Evolutionary conservation across 64 coral and sea anemone genomes (phyloP).

Genomic region (Stylophora pistillata): DNA sequence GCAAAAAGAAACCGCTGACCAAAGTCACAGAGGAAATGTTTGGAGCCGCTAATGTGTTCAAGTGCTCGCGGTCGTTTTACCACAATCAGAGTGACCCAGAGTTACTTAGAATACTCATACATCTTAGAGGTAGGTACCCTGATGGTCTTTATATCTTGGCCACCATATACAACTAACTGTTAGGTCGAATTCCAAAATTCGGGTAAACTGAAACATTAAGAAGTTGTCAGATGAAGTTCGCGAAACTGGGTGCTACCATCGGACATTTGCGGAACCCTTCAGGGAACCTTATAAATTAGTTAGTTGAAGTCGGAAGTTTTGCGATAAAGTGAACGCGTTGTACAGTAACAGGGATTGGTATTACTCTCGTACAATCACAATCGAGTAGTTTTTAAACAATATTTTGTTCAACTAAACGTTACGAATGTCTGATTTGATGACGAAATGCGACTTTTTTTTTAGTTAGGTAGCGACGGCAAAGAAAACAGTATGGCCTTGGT

Average conservation of each 20-base stretch:
- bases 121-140: conserved; percentile 39
- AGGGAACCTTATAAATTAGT: too few species aligned
- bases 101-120: conserved; percentile 36
- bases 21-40: conserved; percentile 9
- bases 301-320: too few species aligned
- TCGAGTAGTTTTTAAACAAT: background rate
- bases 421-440: background rate
- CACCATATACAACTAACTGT: background rate
- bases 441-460: background rate
- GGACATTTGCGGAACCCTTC: too few species aligned
- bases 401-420: background rate
- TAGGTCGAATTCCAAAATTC: background rate
- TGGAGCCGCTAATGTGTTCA: conserved; percentile 12
- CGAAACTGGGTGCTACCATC: too few species aligned
- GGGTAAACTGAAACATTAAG: background rate
- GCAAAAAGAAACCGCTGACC: background rate
- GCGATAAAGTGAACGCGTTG: too few species aligned
- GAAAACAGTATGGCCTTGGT: conserved; percentile 50
- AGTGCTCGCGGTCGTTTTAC: conserved; percentile 29
- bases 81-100: conserved; percentile 44
- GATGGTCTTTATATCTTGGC: background rate
- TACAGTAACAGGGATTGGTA: too few species aligned
- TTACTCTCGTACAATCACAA: too few species aligned
- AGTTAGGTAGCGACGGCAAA: conserved; percentile 50
- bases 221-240: too few species aligned